Evolutionary conservation across 2,888 invertebrate species (phyloP).

Genomic region (Cantharis nigra): DNA sequence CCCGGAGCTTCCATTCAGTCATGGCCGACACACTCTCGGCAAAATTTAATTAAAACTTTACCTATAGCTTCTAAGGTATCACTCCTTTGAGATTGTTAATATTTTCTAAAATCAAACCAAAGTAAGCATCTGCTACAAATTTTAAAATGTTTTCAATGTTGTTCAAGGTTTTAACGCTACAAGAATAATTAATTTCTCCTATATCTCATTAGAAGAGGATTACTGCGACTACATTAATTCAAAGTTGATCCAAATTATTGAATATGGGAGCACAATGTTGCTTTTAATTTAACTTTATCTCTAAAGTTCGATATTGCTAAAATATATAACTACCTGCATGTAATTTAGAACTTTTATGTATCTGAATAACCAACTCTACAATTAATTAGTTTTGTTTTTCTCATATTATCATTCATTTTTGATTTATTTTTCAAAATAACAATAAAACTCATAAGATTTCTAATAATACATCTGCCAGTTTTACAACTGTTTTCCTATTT

Average conservation of each 20-base stretch:
- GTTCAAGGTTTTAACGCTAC: not conserved
- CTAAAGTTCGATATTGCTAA: not conserved
- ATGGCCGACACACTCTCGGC: constrained; percentile 24
- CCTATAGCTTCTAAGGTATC: constrained; percentile 44
- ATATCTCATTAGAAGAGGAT: not conserved
- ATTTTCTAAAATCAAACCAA: constrained; percentile 12
- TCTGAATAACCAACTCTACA: not conserved
- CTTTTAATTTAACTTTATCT: not conserved
- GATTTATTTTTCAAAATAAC: not conserved
- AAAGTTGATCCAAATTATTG: not conserved
- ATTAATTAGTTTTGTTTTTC: not conserved
- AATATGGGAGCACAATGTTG: not conserved
- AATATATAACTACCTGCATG: not conserved
- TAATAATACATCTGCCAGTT: too few species aligned
- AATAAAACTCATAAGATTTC: too few species aligned
- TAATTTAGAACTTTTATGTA: not conserved
- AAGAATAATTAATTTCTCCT: not conserved
- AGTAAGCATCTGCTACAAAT: not conserved
- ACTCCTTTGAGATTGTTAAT: constrained; percentile 39
- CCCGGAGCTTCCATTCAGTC: constrained; percentile 29
- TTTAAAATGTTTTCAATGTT: not conserved
- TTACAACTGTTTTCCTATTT: too few species aligned
- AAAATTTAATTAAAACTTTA: constrained; percentile 45
- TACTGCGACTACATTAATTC: not conserved
- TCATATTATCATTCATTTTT: not conserved